phyloP scores from a whole-genome alignment of 2,797 vertebrate species.

The Cygnus olor region DNA sequence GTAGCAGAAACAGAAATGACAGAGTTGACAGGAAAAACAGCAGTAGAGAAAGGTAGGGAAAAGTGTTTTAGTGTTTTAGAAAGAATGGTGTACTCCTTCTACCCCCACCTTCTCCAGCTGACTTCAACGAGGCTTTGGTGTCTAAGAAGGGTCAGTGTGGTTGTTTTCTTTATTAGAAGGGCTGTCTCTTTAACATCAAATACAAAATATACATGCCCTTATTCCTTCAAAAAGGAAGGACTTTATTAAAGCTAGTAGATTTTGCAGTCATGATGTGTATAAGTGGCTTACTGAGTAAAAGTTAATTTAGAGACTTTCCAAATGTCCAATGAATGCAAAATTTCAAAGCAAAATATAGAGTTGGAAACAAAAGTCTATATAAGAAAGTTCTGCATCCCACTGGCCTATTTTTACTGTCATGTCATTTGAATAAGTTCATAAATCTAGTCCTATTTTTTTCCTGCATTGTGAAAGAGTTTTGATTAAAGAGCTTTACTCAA shows the following conservation, averaged over 20 bases:
- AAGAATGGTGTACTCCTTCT: fast-evolving
- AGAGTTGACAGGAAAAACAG: not conserved
- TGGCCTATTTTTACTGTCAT: conserved; percentile 62
- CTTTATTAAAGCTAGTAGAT: not conserved
- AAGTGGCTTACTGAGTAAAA: not conserved
- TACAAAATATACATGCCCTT: not conserved
- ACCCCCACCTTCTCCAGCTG: not conserved
- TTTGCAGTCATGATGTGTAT: not conserved
- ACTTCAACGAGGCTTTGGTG: not conserved
- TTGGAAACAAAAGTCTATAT: not conserved
- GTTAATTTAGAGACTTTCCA: not conserved
- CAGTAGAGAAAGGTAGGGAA: not conserved
- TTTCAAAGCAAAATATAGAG: conserved; percentile 20
- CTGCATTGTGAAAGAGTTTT: not conserved
- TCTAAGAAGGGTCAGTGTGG: not conserved
- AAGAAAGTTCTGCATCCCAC: conserved; percentile 14
- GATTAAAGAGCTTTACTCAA: conserved; percentile 41
- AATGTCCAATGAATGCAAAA: not conserved
- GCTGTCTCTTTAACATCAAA: not conserved
- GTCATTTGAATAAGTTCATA: conserved; percentile 53
- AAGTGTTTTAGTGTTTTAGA: not conserved
- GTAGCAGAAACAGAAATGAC: not conserved
- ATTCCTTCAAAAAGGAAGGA: not conserved
- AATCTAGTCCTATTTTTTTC: conserved; percentile 18
- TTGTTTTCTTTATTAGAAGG: not conserved